Evolutionary conservation across 1,140 invertebrate species (phyloP).

Genomic region (Sitodiplosis mosellana): DNA sequence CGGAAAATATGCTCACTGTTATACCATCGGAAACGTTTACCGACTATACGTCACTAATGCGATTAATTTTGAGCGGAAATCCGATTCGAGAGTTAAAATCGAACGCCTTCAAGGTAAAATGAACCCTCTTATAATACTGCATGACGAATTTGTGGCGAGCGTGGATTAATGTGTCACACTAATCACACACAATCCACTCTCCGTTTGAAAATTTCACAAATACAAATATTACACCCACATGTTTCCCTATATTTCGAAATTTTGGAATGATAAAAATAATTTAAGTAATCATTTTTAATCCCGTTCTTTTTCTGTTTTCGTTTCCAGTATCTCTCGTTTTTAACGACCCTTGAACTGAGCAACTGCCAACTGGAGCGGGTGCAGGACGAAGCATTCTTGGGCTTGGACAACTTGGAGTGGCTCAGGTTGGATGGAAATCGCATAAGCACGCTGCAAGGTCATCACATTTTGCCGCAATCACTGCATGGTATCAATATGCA

Average conservation of each 20-base stretch:
- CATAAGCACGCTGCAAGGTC: constrained; percentile 46
- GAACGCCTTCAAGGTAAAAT: constrained; percentile 65
- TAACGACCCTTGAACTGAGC: constrained; percentile 65
- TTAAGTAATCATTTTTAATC: no score
- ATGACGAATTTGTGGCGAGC: no score
- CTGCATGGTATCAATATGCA: constrained; percentile 63
- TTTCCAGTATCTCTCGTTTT: constrained; percentile 44
- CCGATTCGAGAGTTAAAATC: constrained; percentile 50
- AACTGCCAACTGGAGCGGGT: constrained; percentile 56
- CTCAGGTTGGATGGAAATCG: constrained; percentile 65
- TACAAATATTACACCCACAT: no score
- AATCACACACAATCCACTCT: no score
- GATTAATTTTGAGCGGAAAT: constrained; percentile 60
- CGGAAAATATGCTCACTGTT: constrained; percentile 54
- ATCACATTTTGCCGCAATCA: constrained; percentile 46
- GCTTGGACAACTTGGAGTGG: constrained; percentile 64
- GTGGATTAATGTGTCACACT: no score
- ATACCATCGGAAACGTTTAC: constrained; percentile 60
- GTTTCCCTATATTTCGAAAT: no score
- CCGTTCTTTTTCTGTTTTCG: no score
- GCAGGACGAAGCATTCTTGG: constrained; percentile 63
- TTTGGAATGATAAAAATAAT: no score
- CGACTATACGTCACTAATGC: constrained; percentile 61
- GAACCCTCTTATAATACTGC: no score
- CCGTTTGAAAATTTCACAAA: no score